A percentile compares a stretch with the other conserved stretches of the same genome.
Evolutionary conservation across 2,888 invertebrate genomes (phyloP).

Genomic region (Acanthosepion esculentum): DNA sequence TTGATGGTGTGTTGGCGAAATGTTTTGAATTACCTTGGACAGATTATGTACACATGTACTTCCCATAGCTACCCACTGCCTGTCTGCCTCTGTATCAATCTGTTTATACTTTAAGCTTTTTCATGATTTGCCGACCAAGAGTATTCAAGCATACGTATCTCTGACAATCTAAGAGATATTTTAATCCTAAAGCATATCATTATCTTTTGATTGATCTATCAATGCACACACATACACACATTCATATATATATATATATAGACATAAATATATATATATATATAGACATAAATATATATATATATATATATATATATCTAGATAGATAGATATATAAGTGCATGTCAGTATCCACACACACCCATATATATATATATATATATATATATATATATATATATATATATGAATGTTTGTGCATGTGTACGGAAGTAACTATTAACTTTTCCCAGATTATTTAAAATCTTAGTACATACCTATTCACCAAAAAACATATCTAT

Average conservation of each 20-base stretch:
- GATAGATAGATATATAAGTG: too few relatives aligned
- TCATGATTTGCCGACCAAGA: not conserved
- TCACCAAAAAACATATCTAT: too few relatives aligned
- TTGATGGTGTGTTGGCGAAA: not conserved
- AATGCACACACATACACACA: not conserved
- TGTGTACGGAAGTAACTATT: too few relatives aligned
- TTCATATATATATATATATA: not conserved
- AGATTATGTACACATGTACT: not conserved
- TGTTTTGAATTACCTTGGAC: not conserved
- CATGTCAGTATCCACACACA: too few relatives aligned
- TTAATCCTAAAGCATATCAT: not conserved
- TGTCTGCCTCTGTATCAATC: not conserved
- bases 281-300: not conserved
- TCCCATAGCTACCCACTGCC: not conserved
- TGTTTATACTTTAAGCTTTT: slow-evolving; percentile 9
- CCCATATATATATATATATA: too few relatives aligned
- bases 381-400: too few relatives aligned
- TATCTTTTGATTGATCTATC: not conserved
- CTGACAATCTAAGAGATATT: slow-evolving; percentile 12
- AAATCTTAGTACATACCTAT: too few relatives aligned
- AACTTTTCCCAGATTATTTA: too few relatives aligned
- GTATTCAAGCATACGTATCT: not conserved
- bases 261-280: not conserved
- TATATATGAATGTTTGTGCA: too few relatives aligned
- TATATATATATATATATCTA: too few relatives aligned